phyloP scores from a whole-genome alignment of 2,113 vertebrate species.

The Tonatia bakeri region DNA sequence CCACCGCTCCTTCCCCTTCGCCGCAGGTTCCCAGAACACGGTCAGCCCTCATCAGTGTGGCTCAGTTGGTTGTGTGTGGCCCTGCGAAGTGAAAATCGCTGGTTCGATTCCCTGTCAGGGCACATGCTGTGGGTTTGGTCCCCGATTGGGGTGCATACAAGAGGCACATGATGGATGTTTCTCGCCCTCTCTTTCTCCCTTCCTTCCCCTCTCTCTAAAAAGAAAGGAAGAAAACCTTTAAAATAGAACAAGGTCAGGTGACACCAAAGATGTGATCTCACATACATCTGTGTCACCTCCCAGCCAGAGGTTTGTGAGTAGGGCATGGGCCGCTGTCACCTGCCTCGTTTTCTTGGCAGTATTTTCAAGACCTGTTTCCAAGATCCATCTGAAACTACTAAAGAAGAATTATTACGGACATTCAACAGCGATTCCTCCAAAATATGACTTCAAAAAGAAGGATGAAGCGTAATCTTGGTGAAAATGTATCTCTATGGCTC shows the following conservation, averaged over 20 bases:
- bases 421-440: background rate
- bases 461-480: background rate
- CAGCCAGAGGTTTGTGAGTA: background rate
- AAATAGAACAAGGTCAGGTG: background rate
- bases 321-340: background rate
- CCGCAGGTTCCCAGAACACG: background rate
- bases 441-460: background rate
- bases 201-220: too few relatives aligned
- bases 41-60: background rate
- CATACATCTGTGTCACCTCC: background rate
- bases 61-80: too few relatives aligned
- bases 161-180: too few relatives aligned
- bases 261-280: background rate
- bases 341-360: background rate
- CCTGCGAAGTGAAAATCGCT: too few relatives aligned
- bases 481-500: background rate
- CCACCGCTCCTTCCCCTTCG: rapidly evolving
- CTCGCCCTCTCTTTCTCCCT: too few relatives aligned
- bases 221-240: too few relatives aligned
- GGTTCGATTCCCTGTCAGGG: too few relatives aligned
- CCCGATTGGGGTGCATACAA: too few relatives aligned
- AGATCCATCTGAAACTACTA: background rate
- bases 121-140: too few relatives aligned
- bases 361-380: conserved; percentile 3
- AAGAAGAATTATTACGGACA: background rate